phyloP scores from a whole-genome alignment of 1,140 invertebrate species.

The Coptotermes formosanus region DNA sequence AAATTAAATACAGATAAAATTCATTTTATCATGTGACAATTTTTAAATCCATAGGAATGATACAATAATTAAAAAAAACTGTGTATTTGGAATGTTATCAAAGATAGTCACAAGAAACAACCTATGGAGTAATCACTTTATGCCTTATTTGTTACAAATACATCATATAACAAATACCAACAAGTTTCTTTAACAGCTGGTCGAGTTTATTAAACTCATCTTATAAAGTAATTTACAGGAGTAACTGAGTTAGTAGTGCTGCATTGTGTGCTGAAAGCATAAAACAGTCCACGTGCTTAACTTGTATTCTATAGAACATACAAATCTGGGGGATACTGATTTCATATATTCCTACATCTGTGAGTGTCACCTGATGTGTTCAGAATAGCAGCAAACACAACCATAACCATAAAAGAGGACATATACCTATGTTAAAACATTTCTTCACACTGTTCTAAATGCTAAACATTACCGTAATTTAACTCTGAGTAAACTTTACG shows the following conservation, averaged over 20 bases:
- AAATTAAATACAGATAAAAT: background rate
- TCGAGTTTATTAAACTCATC: background rate
- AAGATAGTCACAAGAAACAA: background rate
- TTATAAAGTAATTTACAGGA: background rate
- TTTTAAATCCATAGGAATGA: constrained; percentile 8
- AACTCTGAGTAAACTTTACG: background rate
- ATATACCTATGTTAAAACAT: background rate
- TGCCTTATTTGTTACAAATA: background rate
- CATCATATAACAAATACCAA: background rate
- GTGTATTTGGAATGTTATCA: background rate
- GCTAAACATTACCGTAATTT: constrained; percentile 7
- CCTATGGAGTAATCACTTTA: background rate
- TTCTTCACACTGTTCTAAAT: constrained; percentile 3
- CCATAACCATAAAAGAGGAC: background rate
- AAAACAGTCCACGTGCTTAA: background rate
- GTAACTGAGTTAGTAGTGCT: background rate
- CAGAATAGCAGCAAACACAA: background rate
- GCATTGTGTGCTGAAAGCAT: constrained; percentile 7
- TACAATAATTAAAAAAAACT: background rate
- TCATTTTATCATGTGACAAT: background rate
- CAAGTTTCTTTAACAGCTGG: background rate
- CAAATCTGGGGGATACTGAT: background rate
- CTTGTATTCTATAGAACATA: background rate
- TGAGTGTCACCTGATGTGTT: too few relatives aligned
- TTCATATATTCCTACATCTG: background rate